A percentile compares a stretch with the other conserved stretches of the same genome.
Evolutionary conservation across 2,797 vertebrate species (phyloP).

Genomic region (Moxostoma hubbsi): DNA sequence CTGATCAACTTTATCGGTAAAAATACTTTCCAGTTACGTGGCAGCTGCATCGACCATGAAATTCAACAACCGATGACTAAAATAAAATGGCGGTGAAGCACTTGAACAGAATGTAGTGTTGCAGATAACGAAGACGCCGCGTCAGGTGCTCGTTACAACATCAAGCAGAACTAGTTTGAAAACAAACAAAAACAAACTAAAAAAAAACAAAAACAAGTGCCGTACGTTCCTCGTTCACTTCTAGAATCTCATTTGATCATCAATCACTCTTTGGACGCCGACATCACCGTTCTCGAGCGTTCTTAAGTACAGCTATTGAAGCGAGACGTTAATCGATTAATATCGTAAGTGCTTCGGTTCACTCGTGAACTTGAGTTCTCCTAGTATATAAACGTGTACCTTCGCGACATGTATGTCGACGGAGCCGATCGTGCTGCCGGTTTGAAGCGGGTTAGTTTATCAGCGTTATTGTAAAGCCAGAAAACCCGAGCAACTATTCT

Average conservation of each 20-base stretch:
- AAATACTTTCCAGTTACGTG: not conserved
- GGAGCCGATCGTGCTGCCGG: slow-evolving; percentile 7
- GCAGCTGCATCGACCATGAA: not conserved
- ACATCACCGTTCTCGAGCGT: slow-evolving; percentile 16
- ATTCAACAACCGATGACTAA: not conserved
- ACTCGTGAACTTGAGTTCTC: not conserved
- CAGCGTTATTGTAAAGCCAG: slow-evolving; percentile 28
- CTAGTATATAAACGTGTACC: slow-evolving; percentile 31
- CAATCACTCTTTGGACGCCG: slow-evolving; percentile 36
- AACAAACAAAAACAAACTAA: slow-evolving; percentile 30
- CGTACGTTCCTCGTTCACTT: slow-evolving; percentile 32
- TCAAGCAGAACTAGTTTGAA: not conserved
- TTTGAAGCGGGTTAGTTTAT: slow-evolving; percentile 46
- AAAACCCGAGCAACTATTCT: slow-evolving; percentile 9
- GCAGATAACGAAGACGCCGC: slow-evolving; percentile 8
- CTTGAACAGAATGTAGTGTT: slow-evolving; percentile 50
- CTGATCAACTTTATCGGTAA: not conserved
- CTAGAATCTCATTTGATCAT: slow-evolving; percentile 17
- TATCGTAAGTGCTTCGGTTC: slow-evolving; percentile 34
- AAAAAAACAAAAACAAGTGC: slow-evolving; percentile 43
- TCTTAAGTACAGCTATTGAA: not conserved
- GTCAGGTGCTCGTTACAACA: not conserved
- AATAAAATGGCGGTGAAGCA: not conserved
- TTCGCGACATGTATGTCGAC: not conserved
- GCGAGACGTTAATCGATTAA: slow-evolving; percentile 21